phyloP scores from a whole-genome alignment of 2,888 invertebrate species.

The Gymnoscelis rufifasciata region DNA sequence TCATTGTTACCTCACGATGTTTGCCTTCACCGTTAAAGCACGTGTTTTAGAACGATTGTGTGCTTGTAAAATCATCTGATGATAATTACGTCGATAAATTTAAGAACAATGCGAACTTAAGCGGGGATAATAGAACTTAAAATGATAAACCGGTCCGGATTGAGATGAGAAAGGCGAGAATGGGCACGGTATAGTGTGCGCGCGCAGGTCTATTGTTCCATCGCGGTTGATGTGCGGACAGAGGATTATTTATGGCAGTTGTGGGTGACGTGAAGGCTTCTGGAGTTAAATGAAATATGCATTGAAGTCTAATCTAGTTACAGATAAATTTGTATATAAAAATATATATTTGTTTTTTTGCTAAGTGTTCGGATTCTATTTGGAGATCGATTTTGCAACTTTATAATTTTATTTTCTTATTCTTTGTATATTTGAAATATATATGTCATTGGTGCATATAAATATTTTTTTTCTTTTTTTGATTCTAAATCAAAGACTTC shows the following conservation, averaged over 20 bases:
- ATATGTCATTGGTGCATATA: too few relatives aligned
- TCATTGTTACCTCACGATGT: not conserved
- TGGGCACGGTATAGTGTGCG: constrained; percentile 7
- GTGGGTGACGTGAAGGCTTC: too few relatives aligned
- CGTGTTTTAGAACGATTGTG: not conserved
- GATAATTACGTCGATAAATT: not conserved
- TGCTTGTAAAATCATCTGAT: not conserved
- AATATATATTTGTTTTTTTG: too few relatives aligned
- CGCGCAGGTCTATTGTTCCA: constrained; percentile 22
- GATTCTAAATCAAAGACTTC: too few relatives aligned
- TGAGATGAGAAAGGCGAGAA: constrained; percentile 8
- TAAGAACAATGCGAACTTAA: not conserved
- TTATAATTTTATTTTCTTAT: too few relatives aligned
- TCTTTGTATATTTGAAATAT: too few relatives aligned
- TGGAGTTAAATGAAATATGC: too few relatives aligned
- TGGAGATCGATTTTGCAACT: too few relatives aligned
- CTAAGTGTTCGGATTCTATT: too few relatives aligned
- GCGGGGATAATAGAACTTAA: not conserved
- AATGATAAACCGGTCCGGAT: not conserved
- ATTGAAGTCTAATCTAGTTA: too few relatives aligned
- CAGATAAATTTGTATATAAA: too few relatives aligned
- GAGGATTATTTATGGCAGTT: not conserved
- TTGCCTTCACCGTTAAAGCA: not conserved
- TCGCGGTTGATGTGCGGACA: constrained; percentile 11
- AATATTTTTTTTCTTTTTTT: too few relatives aligned